Evolutionary conservation across 2,888 invertebrate genomes (phyloP).

Genomic region (Xestobium rufovillosum): DNA sequence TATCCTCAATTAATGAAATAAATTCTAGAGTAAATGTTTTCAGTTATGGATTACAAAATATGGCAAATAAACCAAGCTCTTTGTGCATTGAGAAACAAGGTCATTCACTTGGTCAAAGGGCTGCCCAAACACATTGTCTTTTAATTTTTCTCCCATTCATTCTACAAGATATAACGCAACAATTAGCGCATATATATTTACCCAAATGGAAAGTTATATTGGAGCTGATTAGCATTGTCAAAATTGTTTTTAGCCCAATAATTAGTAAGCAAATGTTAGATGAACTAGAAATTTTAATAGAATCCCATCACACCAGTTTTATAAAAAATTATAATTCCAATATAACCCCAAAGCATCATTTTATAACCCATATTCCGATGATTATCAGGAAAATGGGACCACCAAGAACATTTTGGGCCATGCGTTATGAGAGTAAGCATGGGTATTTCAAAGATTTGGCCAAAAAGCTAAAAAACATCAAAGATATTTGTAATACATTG

Average conservation of each 20-base stretch:
- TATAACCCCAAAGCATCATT: background rate
- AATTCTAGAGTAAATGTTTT: background rate
- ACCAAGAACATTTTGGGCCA: background rate
- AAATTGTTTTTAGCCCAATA: slow-evolving; percentile 7
- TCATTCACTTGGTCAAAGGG: slow-evolving; percentile 9
- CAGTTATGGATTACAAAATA: background rate
- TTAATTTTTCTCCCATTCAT: slow-evolving; percentile 7
- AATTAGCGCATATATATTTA: too few relatives aligned
- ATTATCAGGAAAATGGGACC: background rate
- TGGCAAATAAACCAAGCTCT: background rate
- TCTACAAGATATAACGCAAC: slow-evolving; percentile 5
- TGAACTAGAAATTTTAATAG: background rate
- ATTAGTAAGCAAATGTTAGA: slow-evolving; percentile 4
- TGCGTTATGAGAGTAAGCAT: background rate
- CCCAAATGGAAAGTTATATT: slow-evolving; percentile 10
- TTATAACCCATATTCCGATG: background rate
- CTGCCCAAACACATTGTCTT: slow-evolving; percentile 9
- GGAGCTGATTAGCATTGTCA: background rate
- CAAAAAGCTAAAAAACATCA: background rate
- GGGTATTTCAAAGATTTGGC: background rate
- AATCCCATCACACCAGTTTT: background rate
- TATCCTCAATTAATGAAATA: background rate
- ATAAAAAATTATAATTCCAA: background rate
- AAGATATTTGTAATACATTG: background rate
- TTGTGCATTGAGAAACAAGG: background rate